Evolutionary conservation across 2,888 invertebrate species (phyloP).

Genomic region (Aphidoletes aphidimyza): DNA sequence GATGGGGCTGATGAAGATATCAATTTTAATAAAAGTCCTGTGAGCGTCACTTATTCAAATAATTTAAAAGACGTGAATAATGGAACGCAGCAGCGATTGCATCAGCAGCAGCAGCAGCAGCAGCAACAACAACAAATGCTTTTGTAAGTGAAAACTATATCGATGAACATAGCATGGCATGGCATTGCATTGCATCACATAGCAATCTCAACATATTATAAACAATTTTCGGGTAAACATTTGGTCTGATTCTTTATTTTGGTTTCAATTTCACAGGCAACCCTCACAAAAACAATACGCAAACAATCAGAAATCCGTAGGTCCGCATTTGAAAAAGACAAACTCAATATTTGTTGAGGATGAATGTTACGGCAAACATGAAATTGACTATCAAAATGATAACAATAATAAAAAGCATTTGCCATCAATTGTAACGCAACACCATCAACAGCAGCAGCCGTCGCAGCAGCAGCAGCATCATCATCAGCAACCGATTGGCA

Average conservation of each 20-base stretch:
- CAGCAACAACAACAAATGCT: not conserved
- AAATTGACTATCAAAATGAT: slow-evolving; percentile 8
- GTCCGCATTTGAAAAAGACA: slow-evolving; percentile 59
- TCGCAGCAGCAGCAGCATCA: slow-evolving; percentile 53
- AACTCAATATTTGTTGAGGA: slow-evolving; percentile 61
- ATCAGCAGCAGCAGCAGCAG: not conserved
- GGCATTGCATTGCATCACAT: not conserved
- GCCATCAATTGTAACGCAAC: slow-evolving; percentile 60
- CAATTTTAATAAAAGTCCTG: not conserved
- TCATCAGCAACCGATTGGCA: too few species aligned
- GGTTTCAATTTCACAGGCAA: not conserved
- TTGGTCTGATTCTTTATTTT: not conserved
- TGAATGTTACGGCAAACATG: slow-evolving; percentile 57
- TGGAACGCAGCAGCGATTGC: slow-evolving; percentile 2
- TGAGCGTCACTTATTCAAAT: not conserved
- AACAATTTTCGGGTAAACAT: too few species aligned
- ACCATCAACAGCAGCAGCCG: slow-evolving; percentile 59
- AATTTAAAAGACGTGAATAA: slow-evolving; percentile 36
- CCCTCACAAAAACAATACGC: slow-evolving; percentile 60
- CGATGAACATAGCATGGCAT: not conserved
- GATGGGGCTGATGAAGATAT: slow-evolving; percentile 58
- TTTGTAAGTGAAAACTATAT: not conserved
- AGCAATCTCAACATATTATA: too few species aligned
- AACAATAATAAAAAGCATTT: slow-evolving; percentile 45
- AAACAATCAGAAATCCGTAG: slow-evolving; percentile 23